Percentiles rank a stretch among this genome's conserved stretches.
Conservation (phyloP, 2,888 invertebrate species). For the Drosophila peninsularis region DNA sequence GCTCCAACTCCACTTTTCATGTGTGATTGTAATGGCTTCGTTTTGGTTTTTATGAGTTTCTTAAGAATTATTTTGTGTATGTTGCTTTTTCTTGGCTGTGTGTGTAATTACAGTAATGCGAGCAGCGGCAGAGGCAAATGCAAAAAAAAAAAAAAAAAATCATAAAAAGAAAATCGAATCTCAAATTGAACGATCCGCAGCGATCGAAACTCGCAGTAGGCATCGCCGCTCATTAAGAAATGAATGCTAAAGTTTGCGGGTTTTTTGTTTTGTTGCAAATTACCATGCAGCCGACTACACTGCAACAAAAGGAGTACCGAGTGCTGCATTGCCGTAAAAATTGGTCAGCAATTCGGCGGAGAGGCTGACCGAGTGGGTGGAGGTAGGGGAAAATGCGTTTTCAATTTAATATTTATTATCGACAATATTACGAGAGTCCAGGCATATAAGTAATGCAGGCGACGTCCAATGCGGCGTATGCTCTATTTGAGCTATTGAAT, state of each 20-base stretch:
- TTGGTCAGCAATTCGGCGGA: constrained; percentile 17
- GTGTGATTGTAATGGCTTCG: constrained; percentile 74
- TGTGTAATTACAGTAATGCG: constrained; percentile 82
- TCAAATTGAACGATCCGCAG: constrained; percentile 56
- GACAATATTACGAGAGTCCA: constrained; percentile 63
- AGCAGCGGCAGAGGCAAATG: constrained; percentile 44
- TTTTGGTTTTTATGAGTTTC: constrained; percentile 76
- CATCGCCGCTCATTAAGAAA: constrained; percentile 64
- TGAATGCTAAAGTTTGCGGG: constrained; percentile 35
- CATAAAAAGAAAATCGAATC: constrained; percentile 45
- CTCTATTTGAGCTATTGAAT: constrained; percentile 79
- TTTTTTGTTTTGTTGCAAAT: constrained; percentile 26
- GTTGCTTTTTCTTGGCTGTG: constrained; percentile 54
- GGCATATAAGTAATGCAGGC: constrained; percentile 54
- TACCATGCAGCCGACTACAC: constrained; percentile 32
- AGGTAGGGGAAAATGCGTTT: constrained; percentile 12
- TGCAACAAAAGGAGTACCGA: constrained; percentile 20
- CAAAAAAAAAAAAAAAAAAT: constrained; percentile 13
- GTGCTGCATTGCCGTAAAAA: constrained; percentile 24
- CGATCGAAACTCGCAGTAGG: constrained; percentile 49
- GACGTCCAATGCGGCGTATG: constrained; percentile 70
- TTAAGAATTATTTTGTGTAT: constrained; percentile 64
- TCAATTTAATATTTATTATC: constrained; percentile 77
- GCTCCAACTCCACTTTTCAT: constrained; percentile 28
- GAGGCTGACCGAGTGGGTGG: neutral